Conservation (phyloP, 2,888 invertebrate species). For the Chymomyza fuscimana region DNA sequence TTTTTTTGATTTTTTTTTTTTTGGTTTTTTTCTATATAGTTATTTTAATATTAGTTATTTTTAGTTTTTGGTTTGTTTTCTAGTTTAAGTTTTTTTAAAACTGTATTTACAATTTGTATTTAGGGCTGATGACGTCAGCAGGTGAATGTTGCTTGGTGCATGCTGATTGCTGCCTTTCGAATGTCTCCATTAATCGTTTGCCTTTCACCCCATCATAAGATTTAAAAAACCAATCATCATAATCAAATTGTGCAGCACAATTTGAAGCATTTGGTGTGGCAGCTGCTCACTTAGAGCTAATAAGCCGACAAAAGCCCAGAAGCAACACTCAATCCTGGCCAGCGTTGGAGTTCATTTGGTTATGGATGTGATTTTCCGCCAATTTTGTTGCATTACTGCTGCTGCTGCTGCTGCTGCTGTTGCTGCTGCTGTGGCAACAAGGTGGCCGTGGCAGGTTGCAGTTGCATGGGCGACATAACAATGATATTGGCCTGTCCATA, state of each 20-base stretch:
- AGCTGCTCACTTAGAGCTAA: conserved; percentile 10
- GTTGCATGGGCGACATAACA: conserved; percentile 75
- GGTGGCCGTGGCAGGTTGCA: conserved; percentile 34
- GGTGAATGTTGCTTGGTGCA: neutral
- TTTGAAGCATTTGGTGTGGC: conserved; percentile 15
- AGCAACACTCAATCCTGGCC: neutral
- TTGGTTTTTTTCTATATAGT: neutral
- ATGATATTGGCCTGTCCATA: conserved; percentile 72
- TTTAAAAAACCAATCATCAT: conserved; percentile 15
- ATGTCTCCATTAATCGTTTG: conserved; percentile 11
- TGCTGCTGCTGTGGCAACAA: conserved; percentile 38
- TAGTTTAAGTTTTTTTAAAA: conserved; percentile 56
- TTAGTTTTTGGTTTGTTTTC: conserved; percentile 28
- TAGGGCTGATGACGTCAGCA: conserved; percentile 24
- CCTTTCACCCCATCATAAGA: conserved; percentile 52
- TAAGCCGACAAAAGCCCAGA: conserved; percentile 5
- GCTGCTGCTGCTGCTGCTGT: conserved; percentile 27
- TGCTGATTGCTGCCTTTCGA: conserved; percentile 14
- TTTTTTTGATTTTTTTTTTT: neutral
- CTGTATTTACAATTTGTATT: conserved; percentile 72
- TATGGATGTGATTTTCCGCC: conserved; percentile 39
- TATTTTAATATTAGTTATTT: neutral
- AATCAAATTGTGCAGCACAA: conserved; percentile 15
- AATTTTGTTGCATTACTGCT: conserved; percentile 31
- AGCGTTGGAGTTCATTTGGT: neutral